Percentiles rank a stretch among this genome's conserved stretches.
These are phyloP conservation scores for Orius laevigatus DNA, from an alignment of 1,140 invertebrate species.

Conservation along the genomic window DNA sequence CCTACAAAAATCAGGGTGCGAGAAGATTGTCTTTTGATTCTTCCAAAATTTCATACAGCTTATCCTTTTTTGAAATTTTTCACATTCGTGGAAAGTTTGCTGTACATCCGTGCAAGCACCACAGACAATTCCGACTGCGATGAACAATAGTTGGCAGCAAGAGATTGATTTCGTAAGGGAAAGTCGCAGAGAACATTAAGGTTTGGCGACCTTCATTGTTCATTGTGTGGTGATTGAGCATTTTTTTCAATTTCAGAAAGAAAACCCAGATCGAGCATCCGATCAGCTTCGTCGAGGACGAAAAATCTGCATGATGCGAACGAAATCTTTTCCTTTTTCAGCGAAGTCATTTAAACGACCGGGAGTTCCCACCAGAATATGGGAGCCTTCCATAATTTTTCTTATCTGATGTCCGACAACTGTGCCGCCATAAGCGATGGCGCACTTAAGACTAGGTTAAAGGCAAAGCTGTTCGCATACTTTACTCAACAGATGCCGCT, in stretches of 20 bases:
- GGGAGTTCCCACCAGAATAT: conserved; percentile 86
- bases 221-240: conserved; percentile 63
- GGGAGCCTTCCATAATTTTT: conserved; percentile 40
- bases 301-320: conserved; percentile 60
- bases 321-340: conserved; percentile 47
- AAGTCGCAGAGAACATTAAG: conserved; percentile 99
- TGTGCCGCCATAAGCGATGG: no score
- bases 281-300: conserved; percentile 89
- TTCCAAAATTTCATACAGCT: conserved; percentile 53
- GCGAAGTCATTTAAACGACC: conserved; percentile 82
- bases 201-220: conserved; percentile 74
- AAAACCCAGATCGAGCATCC: conserved; percentile 94
- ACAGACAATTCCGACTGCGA: conserved; percentile 94
- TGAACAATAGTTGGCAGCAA: conserved; percentile 95
- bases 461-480: no score
- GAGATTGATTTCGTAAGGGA: conserved; percentile 97
- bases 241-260: conserved; percentile 52
- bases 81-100: conserved; percentile 62
- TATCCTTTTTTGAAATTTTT: conserved; percentile 40
- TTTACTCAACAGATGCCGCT: no score
- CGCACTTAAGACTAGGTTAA: no score
- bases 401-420: no score
- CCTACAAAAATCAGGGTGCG: conserved; percentile 79
- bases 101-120: conserved; percentile 79
- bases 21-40: conserved; percentile 31